phyloP scores from a whole-genome alignment of 2,797 vertebrate genomes.

The Tapera naevia region DNA sequence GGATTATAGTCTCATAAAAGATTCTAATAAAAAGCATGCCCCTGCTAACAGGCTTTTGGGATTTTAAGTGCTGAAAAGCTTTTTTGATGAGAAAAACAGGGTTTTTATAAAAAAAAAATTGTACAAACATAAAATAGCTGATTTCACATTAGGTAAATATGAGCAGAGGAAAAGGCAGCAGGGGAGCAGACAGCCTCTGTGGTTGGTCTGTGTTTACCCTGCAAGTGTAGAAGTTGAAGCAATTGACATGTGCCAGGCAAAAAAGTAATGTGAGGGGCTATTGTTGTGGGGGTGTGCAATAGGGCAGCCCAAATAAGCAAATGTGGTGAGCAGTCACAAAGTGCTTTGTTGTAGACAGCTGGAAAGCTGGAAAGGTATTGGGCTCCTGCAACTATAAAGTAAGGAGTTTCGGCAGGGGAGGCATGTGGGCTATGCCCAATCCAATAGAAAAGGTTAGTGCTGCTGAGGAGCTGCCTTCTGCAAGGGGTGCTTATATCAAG shows the following conservation, averaged over 20 bases:
- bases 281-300: neutral
- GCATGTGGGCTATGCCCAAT: fast-evolving
- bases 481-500: neutral
- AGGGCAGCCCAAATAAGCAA: neutral
- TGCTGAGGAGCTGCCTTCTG: neutral
- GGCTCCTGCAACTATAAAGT: fast-evolving
- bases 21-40: neutral
- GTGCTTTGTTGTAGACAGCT: neutral
- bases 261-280: neutral
- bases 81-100: neutral
- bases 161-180: neutral
- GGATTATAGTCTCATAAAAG: neutral
- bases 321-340: fast-evolving
- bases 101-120: neutral
- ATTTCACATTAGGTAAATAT: neutral
- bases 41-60: neutral
- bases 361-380: fast-evolving
- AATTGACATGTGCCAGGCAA: neutral
- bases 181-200: neutral
- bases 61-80: neutral
- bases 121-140: neutral
- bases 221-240: neutral
- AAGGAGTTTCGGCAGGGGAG: neutral
- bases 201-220: neutral
- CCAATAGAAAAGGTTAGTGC: neutral